Conservation (phyloP, 2,113 vertebrate species). For the Nanorana parkeri region DNA sequence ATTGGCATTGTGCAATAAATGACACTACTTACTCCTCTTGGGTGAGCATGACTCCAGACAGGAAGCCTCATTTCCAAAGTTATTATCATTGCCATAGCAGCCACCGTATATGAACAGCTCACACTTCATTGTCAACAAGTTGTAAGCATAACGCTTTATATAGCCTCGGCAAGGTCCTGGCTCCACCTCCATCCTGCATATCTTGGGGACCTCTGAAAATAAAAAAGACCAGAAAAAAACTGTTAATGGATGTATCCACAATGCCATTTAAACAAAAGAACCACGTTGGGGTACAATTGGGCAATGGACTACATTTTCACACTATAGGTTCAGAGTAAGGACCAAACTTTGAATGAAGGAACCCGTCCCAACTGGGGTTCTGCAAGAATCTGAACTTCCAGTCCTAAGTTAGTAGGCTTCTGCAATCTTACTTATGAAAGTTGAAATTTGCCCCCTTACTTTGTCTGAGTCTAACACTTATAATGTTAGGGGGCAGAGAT, state of each 20-base stretch:
- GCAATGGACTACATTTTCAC: no score
- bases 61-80: slow-evolving; percentile 73
- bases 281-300: no score
- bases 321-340: no score
- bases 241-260: background rate
- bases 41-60: slow-evolving; percentile 84
- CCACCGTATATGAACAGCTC: slow-evolving; percentile 80
- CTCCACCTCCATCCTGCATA: slow-evolving; percentile 79
- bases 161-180: slow-evolving; percentile 72
- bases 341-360: no score
- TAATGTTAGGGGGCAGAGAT: no score
- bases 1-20: background rate
- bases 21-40: slow-evolving; percentile 73
- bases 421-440: no score
- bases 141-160: slow-evolving; percentile 80
- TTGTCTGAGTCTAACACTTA: no score
- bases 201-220: slow-evolving; percentile 81
- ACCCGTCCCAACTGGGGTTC: no score
- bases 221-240: background rate
- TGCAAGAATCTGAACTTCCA: no score
- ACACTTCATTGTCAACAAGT: slow-evolving; percentile 86
- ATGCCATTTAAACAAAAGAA: no score
- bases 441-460: no score
- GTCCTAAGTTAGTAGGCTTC: no score
- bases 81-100: slow-evolving; percentile 79